A percentile compares a stretch with the other conserved stretches of the same genome.
Evolutionary conservation across 2,888 invertebrate species (phyloP).

Genomic region (Nudaria mundana): DNA sequence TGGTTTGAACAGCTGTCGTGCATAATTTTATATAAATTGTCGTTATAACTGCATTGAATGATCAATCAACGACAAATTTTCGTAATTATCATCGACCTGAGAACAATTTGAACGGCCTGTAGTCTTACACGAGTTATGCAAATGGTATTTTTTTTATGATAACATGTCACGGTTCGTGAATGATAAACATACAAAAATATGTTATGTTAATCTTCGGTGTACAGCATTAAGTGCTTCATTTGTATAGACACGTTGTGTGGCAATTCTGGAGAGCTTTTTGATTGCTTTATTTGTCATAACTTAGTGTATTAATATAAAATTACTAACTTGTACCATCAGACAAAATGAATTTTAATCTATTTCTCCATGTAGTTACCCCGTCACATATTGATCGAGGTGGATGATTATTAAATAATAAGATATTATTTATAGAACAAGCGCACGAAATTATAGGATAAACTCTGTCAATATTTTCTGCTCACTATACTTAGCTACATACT

Average conservation of each 20-base stretch:
- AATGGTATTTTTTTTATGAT: slow-evolving; percentile 28
- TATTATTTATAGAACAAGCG: no score
- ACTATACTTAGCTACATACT: no score
- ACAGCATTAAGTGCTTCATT: slow-evolving; percentile 32
- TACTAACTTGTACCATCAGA: slow-evolving; percentile 28
- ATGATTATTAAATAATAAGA: no score
- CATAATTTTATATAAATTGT: slow-evolving; percentile 19
- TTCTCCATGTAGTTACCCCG: no score
- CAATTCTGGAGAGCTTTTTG: slow-evolving; percentile 25
- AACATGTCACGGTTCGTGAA: slow-evolving; percentile 25
- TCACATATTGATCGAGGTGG: no score
- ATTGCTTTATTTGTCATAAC: slow-evolving; percentile 46
- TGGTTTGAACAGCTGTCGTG: no score
- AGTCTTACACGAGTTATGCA: slow-evolving; percentile 36
- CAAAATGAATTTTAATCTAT: slow-evolving; percentile 3
- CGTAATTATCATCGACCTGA: slow-evolving; percentile 29
- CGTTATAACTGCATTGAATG: slow-evolving; percentile 23
- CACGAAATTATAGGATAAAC: no score
- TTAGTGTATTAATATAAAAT: slow-evolving; percentile 50
- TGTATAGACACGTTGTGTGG: slow-evolving; percentile 33
- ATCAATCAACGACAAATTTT: slow-evolving; percentile 39
- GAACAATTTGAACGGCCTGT: slow-evolving; percentile 28
- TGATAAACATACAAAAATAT: slow-evolving; percentile 35
- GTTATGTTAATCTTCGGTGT: slow-evolving; percentile 39
- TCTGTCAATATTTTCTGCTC: no score